These are phyloP conservation scores for Hippocampus guttulatus DNA, from an alignment of 2,113 vertebrate species.

Conservation along the genomic window DNA sequence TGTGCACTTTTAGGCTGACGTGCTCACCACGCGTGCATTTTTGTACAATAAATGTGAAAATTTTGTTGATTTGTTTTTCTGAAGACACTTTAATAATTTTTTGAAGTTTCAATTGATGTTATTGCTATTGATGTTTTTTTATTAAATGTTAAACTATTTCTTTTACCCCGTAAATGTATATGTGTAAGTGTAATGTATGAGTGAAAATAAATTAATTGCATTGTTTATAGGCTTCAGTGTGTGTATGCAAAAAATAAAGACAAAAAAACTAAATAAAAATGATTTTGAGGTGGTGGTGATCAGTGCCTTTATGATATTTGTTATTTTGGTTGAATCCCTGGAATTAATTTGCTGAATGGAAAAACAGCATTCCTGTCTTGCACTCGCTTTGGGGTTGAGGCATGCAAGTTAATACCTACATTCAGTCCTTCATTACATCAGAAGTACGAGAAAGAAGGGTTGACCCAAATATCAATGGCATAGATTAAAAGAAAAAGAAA, in stretches of 20 bases:
- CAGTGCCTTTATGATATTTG: not conserved
- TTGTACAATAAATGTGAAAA: not conserved
- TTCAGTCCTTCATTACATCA: no score
- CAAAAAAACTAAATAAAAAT: not conserved
- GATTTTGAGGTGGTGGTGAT: not conserved
- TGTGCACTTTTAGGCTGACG: not conserved
- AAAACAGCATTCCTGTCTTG: not conserved
- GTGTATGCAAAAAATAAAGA: not conserved
- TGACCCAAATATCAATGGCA: no score
- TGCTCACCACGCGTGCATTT: no score
- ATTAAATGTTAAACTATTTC: not conserved
- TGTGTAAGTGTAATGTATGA: not conserved
- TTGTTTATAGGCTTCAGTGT: not conserved
- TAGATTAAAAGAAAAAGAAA: no score
- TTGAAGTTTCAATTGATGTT: not conserved
- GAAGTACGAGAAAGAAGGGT: no score
- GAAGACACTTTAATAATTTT: not conserved
- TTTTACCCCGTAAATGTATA: not conserved
- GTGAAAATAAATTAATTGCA: slow-evolving; percentile 2
- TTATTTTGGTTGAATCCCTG: not conserved
- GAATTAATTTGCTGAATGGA: not conserved
- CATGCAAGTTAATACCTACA: no score
- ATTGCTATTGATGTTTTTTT: not conserved
- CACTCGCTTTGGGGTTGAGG: no score
- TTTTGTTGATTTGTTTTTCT: not conserved